Percentiles rank a stretch among this genome's conserved stretches.
Conservation (phyloP, 2,888 invertebrate genomes). For the Seira ritae region DNA sequence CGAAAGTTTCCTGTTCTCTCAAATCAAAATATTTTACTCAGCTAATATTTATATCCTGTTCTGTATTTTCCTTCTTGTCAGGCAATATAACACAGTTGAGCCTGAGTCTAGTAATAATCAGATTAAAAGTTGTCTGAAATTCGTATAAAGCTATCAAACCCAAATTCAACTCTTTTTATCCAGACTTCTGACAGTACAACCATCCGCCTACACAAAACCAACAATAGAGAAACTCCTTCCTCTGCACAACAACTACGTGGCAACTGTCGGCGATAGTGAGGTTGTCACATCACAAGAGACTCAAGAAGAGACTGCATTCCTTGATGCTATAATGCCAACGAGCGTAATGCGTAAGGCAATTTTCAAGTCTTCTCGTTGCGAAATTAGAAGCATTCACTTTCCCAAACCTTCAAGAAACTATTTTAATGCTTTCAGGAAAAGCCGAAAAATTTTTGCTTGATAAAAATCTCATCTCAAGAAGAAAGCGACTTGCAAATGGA, state of each 20-base stretch:
- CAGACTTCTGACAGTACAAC: constrained; percentile 83
- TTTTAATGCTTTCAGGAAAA: no score
- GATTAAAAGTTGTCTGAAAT: no score
- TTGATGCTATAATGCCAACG: constrained; percentile 87
- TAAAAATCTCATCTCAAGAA: constrained; percentile 77
- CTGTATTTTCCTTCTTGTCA: no score
- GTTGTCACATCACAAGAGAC: constrained; percentile 84
- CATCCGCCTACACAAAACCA: constrained; percentile 81
- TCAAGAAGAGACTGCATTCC: constrained; percentile 86
- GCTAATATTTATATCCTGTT: no score
- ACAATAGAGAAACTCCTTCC: constrained; percentile 85
- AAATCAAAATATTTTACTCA: no score
- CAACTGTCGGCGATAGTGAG: constrained; percentile 85
- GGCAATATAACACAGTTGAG: no score
- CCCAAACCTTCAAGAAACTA: no score
- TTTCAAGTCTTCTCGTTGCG: no score
- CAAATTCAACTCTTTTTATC: background rate
- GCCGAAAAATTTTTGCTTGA: constrained; percentile 82
- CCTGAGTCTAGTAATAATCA: no score
- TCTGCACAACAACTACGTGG: constrained; percentile 91
- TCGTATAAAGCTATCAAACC: no score
- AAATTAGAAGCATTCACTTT: no score
- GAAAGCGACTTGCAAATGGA: constrained; percentile 63
- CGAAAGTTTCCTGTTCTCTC: no score
- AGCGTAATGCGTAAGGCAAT: constrained; percentile 83